These are phyloP conservation scores for Cotesia glomerata DNA, from an alignment of 1,140 invertebrate genomes.

Conservation along the genomic window DNA sequence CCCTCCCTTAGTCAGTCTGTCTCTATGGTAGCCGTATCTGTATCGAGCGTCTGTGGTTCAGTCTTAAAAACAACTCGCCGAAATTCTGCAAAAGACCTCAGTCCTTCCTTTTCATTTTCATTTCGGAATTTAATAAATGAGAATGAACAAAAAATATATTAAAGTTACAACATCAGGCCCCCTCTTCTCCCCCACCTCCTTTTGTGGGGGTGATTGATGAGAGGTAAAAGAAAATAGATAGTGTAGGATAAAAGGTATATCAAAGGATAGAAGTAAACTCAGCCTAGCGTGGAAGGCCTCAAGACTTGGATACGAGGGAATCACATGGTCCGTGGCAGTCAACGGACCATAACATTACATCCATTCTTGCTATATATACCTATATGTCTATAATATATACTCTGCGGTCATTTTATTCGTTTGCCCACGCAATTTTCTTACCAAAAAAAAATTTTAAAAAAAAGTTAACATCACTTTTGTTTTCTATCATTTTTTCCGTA, in stretches of 20 bases:
- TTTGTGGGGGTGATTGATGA: slow-evolving; percentile 14
- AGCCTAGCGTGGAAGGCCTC: slow-evolving; percentile 42
- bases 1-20: not conserved
- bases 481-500: too few relatives aligned
- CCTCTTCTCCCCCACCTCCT: too few relatives aligned
- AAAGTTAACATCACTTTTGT: too few relatives aligned
- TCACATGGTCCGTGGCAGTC: slow-evolving; percentile 40
- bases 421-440: too few relatives aligned
- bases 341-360: slow-evolving; percentile 45
- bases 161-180: not conserved
- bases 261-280: slow-evolving; percentile 40
- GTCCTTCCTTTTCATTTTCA: not conserved
- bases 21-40: slow-evolving; percentile 4
- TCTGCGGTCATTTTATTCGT: too few relatives aligned
- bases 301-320: slow-evolving; percentile 19
- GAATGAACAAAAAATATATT: not conserved
- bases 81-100: too few relatives aligned
- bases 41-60: too few relatives aligned
- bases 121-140: not conserved
- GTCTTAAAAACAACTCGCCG: not conserved
- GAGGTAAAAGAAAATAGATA: slow-evolving; percentile 12
- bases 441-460: too few relatives aligned
- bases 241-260: not conserved
- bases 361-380: slow-evolving; percentile 15
- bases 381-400: too few relatives aligned